Evolutionary conservation across 1,140 invertebrate species (phyloP).

Genomic region (Aphidius gifuensis): DNA sequence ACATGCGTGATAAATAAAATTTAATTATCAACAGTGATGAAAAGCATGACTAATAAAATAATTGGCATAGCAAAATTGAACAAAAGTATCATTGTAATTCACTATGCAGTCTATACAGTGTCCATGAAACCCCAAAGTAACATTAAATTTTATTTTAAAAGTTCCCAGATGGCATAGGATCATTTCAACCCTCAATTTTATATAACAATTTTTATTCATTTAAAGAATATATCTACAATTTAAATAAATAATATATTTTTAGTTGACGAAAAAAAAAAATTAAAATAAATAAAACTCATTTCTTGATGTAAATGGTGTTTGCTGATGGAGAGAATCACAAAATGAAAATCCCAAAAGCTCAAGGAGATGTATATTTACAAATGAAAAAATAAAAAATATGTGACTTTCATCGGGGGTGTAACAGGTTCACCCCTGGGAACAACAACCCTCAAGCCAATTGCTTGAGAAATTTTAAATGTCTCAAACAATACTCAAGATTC

Average conservation of each 20-base stretch:
- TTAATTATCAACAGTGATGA: conserved; percentile 46
- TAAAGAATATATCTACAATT: too few species aligned
- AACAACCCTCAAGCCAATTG: too few species aligned
- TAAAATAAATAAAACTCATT: conserved; percentile 37
- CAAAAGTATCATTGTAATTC: conserved; percentile 29
- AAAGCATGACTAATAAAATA: conserved; percentile 50
- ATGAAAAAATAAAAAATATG: neutral
- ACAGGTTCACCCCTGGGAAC: neutral
- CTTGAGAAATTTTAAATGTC: too few species aligned
- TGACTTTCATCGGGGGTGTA: too few species aligned
- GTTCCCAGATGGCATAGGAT: too few species aligned
- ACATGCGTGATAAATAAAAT: conserved; percentile 34
- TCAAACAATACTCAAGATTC: too few species aligned
- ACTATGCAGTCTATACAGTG: neutral
- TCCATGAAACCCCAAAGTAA: conserved; percentile 30
- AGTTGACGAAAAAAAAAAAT: too few species aligned
- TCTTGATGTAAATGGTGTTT: conserved; percentile 50
- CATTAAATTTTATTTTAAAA: too few species aligned
- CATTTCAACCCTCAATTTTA: too few species aligned
- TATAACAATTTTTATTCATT: too few species aligned
- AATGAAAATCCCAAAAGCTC: neutral
- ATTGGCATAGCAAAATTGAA: conserved; percentile 32
- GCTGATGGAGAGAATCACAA: conserved; percentile 11
- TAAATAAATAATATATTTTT: too few species aligned
- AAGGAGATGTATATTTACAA: neutral